phyloP scores from a whole-genome alignment of 1,140 invertebrate species.

The Colletes latitarsis region DNA sequence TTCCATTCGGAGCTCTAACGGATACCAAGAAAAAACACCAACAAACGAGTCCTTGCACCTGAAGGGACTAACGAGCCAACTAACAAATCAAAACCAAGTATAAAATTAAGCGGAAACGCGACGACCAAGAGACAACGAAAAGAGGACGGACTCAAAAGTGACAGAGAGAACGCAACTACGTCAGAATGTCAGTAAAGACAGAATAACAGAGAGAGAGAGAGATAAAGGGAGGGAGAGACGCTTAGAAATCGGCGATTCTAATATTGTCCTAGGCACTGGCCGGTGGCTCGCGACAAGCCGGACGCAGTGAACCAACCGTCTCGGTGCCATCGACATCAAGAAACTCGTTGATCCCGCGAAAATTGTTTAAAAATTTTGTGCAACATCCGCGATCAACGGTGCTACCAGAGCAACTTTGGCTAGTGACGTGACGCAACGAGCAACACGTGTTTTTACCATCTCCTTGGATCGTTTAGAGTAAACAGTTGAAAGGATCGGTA shows the following conservation, averaged over 20 bases:
- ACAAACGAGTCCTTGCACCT: constrained; percentile 13
- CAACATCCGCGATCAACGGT: neutral
- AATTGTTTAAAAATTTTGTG: constrained; percentile 5
- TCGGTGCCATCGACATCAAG: constrained; percentile 52
- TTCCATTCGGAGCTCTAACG: too few species aligned
- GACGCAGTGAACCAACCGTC: constrained; percentile 62
- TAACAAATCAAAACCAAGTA: neutral
- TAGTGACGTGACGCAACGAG: neutral
- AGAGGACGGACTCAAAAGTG: neutral
- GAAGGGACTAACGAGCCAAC: constrained; percentile 5
- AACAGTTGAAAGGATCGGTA: neutral
- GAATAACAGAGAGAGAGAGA: constrained; percentile 46
- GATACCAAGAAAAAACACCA: too few species aligned
- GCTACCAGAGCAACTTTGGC: neutral
- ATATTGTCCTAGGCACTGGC: constrained; percentile 78
- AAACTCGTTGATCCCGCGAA: constrained; percentile 14
- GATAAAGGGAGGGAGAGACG: constrained; percentile 34
- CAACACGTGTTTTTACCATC: too few species aligned
- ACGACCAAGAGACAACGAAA: neutral
- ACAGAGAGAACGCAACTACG: constrained; percentile 19
- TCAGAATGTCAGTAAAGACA: constrained; percentile 11
- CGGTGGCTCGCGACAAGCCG: constrained; percentile 60
- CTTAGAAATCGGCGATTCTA: constrained; percentile 72
- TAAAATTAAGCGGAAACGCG: neutral
- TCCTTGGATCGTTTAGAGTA: neutral